phyloP scores from a whole-genome alignment of 2,113 vertebrate species.

The Oreamnos americanus region DNA sequence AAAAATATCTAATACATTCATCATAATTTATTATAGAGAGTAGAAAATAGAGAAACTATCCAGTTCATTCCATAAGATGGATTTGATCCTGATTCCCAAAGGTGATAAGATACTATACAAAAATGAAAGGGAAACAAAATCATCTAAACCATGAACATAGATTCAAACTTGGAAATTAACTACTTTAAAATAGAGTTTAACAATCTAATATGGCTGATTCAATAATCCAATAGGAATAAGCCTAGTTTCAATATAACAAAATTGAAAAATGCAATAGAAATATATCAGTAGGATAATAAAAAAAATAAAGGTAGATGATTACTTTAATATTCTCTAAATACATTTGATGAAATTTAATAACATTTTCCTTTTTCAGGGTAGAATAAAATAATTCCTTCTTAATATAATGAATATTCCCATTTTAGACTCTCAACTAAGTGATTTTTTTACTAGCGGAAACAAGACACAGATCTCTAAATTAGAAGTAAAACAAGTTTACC shows the following conservation, averaged over 20 bases:
- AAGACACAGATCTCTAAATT: not conserved
- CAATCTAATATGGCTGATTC: not conserved
- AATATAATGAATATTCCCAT: slow-evolving; percentile 1
- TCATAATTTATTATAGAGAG: not conserved
- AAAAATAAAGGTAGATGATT: not conserved
- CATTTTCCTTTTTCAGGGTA: not conserved
- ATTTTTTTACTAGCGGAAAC: not conserved
- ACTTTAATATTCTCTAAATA: not conserved
- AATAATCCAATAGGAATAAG: not conserved
- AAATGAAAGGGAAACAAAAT: not conserved
- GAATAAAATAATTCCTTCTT: slow-evolving; percentile 17
- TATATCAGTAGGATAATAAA: not conserved
- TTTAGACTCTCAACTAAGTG: not conserved
- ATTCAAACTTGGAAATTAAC: slow-evolving; percentile 30
- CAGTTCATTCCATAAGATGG: not conserved
- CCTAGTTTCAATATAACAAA: not conserved
- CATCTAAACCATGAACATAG: not conserved
- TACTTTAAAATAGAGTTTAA: not conserved
- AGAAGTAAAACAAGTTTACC: not conserved
- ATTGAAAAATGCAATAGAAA: not conserved
- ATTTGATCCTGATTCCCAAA: not conserved
- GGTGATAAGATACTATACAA: slow-evolving; percentile 11
- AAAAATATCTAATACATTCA: slow-evolving; percentile 7
- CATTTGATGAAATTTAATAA: slow-evolving; percentile 40
- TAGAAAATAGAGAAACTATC: not conserved